phyloP scores from a whole-genome alignment of 1,140 invertebrate species.

The Drosophila novamexicana region DNA sequence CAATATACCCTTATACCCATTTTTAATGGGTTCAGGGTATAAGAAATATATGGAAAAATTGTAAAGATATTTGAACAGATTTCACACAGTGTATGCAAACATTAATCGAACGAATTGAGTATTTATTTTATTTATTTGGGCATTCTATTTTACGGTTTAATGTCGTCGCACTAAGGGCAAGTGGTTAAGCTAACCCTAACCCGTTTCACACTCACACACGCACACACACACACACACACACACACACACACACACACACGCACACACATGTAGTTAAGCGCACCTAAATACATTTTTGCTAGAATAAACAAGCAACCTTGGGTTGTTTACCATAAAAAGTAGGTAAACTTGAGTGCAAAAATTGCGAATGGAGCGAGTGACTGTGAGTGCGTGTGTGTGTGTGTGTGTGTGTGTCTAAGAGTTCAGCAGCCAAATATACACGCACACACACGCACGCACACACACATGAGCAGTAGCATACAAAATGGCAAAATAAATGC shows the following conservation, averaged over 20 bases:
- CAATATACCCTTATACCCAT: no score
- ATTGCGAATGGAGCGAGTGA: constrained; percentile 67
- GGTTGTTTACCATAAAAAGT: constrained; percentile 82
- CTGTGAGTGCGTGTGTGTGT: not conserved
- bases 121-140: constrained; percentile 53
- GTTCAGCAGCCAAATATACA: constrained; percentile 40
- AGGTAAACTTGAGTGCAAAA: constrained; percentile 83
- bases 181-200: constrained; percentile 22
- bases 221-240: constrained; percentile 6
- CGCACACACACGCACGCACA: constrained; percentile 31
- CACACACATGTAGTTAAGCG: constrained; percentile 69
- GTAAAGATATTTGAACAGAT: not conserved
- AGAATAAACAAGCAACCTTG: constrained; percentile 83
- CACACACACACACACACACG: not conserved
- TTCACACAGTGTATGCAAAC: constrained; percentile 10
- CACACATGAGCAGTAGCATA: constrained; percentile 16
- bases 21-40: no score
- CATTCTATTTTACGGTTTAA: constrained; percentile 26
- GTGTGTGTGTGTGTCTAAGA: constrained; percentile 15
- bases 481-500: constrained; percentile 70
- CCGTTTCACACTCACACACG: constrained; percentile 3
- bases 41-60: not conserved
- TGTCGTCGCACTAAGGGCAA: constrained; percentile 19
- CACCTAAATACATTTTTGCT: constrained; percentile 82
- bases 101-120: constrained; percentile 22